Conservation (phyloP, 2,113 vertebrate genomes). For the Variabilichromis moorii region DNA sequence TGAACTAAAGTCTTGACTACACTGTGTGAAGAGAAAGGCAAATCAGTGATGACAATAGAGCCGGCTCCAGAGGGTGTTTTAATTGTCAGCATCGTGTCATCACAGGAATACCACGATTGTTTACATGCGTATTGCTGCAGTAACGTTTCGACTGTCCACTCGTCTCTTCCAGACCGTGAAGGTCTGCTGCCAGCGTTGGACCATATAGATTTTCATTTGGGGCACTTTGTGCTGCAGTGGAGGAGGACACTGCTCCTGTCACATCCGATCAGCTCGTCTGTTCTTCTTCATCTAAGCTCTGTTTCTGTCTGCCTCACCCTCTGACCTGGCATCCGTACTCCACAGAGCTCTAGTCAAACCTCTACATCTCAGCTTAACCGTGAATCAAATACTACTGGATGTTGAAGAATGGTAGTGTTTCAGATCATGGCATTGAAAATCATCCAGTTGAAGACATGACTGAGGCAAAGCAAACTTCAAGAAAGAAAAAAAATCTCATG, state of each 20-base stretch:
- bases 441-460: background rate
- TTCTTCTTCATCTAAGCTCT: slow-evolving; percentile 58
- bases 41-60: background rate
- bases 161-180: background rate
- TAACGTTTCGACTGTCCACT: background rate
- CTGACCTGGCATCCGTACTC: background rate
- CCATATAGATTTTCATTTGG: slow-evolving; percentile 76
- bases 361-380: background rate
- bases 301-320: background rate
- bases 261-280: slow-evolving; percentile 60
- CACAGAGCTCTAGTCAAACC: background rate
- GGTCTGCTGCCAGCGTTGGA: background rate
- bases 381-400: background rate
- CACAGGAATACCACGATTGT: background rate
- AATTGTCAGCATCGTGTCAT: background rate
- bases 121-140: background rate
- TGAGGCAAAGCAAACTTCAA: background rate
- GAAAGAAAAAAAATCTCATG: background rate
- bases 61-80: background rate
- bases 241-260: slow-evolving; percentile 68
- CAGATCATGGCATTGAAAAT: background rate
- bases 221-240: slow-evolving; percentile 53
- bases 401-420: background rate
- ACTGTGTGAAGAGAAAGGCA: background rate
- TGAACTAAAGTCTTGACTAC: background rate